Evolutionary conservation across 2,888 invertebrate species (phyloP).

Genomic region (Sepioteuthis lessoniana): DNA sequence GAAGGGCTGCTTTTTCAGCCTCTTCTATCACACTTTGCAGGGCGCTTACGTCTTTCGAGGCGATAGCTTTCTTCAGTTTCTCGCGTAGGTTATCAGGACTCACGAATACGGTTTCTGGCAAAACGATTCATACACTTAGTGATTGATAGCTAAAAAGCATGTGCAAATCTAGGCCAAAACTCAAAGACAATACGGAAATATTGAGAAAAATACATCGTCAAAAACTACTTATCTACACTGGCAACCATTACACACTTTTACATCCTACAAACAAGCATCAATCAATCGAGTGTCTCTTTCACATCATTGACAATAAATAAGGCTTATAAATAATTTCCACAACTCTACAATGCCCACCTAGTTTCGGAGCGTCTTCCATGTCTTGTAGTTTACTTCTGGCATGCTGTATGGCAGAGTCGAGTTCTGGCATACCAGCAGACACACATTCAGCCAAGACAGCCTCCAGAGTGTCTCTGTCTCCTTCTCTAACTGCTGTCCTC

Average conservation of each 20-base stretch:
- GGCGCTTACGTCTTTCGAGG: not conserved
- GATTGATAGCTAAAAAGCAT: too few species aligned
- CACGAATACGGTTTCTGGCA: not conserved
- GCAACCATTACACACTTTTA: too few species aligned
- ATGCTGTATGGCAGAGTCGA: not conserved
- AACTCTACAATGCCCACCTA: too few species aligned
- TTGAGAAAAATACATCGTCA: too few species aligned
- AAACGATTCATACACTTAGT: not conserved
- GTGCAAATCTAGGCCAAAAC: too few species aligned
- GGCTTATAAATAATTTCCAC: too few species aligned
- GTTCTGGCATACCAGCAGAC: not conserved
- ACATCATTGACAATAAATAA: too few species aligned
- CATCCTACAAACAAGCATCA: too few species aligned
- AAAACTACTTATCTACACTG: too few species aligned
- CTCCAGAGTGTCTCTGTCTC: not conserved
- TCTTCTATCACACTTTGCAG: not conserved
- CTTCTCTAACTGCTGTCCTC: not conserved
- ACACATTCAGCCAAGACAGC: not conserved
- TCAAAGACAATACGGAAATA: too few species aligned
- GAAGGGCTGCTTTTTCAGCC: constrained; percentile 14
- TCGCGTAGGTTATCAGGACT: not conserved
- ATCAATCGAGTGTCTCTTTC: too few species aligned
- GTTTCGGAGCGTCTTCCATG: not conserved
- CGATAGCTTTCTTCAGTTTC: not conserved
- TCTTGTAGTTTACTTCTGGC: not conserved